Base-by-base conservation (phyloP, 64 coral and sea anemone genomes). In the Montipora cactus region DNA sequence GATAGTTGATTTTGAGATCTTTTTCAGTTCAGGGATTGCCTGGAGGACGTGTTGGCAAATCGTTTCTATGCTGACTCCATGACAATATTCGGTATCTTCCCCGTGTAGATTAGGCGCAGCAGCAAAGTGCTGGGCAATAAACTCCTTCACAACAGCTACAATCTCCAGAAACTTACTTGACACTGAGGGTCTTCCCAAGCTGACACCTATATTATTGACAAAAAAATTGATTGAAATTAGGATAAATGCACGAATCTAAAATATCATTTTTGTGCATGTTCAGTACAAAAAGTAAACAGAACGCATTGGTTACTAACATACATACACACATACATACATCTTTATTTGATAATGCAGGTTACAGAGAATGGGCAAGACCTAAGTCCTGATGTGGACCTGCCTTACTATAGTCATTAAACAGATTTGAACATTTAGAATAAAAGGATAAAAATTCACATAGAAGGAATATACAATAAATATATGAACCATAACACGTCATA, bases 11-110 rank as follows among this genome's bases (percentile, higher is more conserved):
- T 9, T 71, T 74, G 68, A 64, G 3, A 93, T 87, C 49, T 67
- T 81, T 64, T 87, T 86, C 10, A 93, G 51, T 20, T 81, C 91
- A 87, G 91, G 81, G 14, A 93, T 62, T 48, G 49, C 76, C 47
- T 76, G 74, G 21, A 76, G 64, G 11, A 93, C 51, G 73, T 93
- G 91, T 76, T 49, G 80, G 25, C 58, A 7, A 46, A 93, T 20
- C 91, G 57, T 21, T 57, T 57, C 52, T 57, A 57, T 57, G 52
- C 52, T 57, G 52, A 57, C 52, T 57, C 52, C 52, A 57, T 75
- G 77, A 49, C 80, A 87, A 62, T 62, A 79, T 59, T 53, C 75
- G 53, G 23, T 46, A 73, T 66, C 75, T 74, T 89, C 28, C 48
- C 87, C 18, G 71, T 9, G 71, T 5, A 25, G 19, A 74, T 74